phyloP scores from a whole-genome alignment of 2,888 invertebrate species.

The Scaptomyza reducta region DNA sequence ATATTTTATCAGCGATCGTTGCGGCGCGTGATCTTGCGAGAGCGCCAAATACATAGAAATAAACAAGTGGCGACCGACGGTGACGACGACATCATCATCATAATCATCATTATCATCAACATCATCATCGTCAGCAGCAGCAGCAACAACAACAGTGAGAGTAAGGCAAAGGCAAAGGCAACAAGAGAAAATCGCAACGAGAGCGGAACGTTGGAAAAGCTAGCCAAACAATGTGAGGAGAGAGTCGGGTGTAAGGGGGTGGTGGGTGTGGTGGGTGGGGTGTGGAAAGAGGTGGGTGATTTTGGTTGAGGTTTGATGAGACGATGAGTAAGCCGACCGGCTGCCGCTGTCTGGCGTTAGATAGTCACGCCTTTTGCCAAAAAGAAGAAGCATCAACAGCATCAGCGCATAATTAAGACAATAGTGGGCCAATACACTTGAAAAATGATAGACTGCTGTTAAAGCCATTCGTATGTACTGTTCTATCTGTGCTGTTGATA shows the following conservation, averaged over 20 bases:
- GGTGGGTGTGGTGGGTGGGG: no score
- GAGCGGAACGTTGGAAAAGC: conserved; percentile 49
- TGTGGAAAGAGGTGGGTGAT: background rate
- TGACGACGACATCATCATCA: conserved; percentile 55
- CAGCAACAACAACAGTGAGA: background rate
- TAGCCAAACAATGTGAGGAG: conserved; percentile 26
- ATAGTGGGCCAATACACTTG: conserved; percentile 46
- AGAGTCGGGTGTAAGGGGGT: no score
- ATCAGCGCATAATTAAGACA: conserved; percentile 74
- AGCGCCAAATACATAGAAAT: conserved; percentile 58
- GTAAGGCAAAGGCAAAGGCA: background rate
- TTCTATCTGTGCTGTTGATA: background rate
- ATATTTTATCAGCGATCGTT: conserved; percentile 70
- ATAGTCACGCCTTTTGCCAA: conserved; percentile 59
- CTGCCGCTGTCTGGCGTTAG: conserved; percentile 59
- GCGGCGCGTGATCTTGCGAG: conserved; percentile 71
- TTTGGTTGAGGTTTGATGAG: conserved; percentile 31
- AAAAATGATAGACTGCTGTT: no score
- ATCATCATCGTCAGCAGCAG: no score
- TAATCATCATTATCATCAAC: no score
- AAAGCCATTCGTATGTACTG: no score
- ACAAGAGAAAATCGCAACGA: conserved; percentile 29
- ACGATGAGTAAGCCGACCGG: conserved; percentile 62
- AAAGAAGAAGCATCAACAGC: conserved; percentile 17
- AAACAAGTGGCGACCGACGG: conserved; percentile 61